Percentiles rank a stretch among this genome's conserved stretches.
These are phyloP conservation scores for Syrmaticus mikado DNA, from an alignment of 2,113 vertebrate genomes.

Conservation along the genomic window DNA sequence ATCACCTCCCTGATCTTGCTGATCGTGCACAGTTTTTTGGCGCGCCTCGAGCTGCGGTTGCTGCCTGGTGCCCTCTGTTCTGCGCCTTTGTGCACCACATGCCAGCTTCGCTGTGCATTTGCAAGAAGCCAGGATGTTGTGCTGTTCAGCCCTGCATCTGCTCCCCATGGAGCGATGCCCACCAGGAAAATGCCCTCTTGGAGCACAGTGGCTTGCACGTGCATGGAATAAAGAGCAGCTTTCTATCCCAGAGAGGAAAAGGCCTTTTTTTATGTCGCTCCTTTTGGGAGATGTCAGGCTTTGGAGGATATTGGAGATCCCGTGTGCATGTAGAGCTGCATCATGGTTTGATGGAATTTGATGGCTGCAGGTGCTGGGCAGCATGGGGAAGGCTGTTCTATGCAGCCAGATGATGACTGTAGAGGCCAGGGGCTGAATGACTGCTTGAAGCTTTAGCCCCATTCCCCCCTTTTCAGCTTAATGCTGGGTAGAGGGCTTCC, in stretches of 20 bases:
- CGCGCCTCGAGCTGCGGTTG: rapidly evolving
- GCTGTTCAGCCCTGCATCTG: neutral
- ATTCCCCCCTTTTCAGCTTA: neutral
- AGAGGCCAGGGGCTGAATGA: neutral
- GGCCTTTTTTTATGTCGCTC: neutral
- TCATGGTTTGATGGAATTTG: neutral
- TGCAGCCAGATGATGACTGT: neutral
- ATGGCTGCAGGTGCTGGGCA: neutral
- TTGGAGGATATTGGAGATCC: neutral
- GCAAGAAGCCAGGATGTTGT: neutral
- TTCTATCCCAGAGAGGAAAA: neutral
- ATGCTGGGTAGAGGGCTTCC: no score
- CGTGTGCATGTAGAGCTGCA: neutral
- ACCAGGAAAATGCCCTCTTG: neutral
- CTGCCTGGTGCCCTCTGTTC: neutral
- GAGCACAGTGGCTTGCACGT: neutral
- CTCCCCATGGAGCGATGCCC: neutral
- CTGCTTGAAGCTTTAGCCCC: neutral
- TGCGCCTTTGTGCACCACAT: rapidly evolving
- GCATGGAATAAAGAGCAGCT: neutral
- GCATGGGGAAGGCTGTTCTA: neutral
- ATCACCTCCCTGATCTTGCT: neutral
- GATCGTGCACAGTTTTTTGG: neutral
- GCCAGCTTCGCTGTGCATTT: neutral
- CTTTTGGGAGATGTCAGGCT: neutral